phyloP scores from a whole-genome alignment of 2,113 vertebrate species.

The Apteryx mantelli region DNA sequence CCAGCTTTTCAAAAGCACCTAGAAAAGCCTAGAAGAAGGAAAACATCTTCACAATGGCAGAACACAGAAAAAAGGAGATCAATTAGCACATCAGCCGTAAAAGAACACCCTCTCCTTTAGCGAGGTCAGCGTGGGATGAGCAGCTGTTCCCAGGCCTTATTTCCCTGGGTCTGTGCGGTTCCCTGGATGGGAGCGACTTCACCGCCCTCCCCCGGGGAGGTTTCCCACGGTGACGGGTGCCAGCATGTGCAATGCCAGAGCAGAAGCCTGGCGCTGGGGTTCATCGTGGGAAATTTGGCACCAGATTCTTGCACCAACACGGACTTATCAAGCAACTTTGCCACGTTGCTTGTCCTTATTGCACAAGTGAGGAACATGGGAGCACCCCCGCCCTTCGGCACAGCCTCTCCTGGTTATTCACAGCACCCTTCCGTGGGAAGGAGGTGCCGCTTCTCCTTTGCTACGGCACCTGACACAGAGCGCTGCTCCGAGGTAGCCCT shows the following conservation, averaged over 20 bases:
- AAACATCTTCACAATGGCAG: neutral
- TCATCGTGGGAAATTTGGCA: neutral
- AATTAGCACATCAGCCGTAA: neutral
- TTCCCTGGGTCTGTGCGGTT: neutral
- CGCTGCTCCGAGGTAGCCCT: neutral
- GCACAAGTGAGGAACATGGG: rapidly evolving
- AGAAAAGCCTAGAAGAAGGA: neutral
- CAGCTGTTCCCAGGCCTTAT: neutral
- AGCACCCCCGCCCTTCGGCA: rapidly evolving
- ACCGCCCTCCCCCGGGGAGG: no score
- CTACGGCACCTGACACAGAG: neutral
- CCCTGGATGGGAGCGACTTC: neutral
- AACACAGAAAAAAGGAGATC: neutral
- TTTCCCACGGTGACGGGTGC: no score
- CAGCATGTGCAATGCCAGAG: neutral
- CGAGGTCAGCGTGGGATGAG: neutral
- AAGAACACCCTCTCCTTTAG: neutral
- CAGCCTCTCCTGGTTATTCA: neutral
- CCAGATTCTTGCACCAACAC: neutral
- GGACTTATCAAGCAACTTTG: neutral
- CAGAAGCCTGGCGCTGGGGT: neutral
- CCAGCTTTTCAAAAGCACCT: neutral
- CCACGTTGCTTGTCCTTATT: rapidly evolving
- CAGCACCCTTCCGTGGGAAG: neutral
- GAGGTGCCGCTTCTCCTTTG: neutral